These are phyloP conservation scores for Ia io DNA, from an alignment of 2,113 vertebrate species.

Conservation along the genomic window DNA sequence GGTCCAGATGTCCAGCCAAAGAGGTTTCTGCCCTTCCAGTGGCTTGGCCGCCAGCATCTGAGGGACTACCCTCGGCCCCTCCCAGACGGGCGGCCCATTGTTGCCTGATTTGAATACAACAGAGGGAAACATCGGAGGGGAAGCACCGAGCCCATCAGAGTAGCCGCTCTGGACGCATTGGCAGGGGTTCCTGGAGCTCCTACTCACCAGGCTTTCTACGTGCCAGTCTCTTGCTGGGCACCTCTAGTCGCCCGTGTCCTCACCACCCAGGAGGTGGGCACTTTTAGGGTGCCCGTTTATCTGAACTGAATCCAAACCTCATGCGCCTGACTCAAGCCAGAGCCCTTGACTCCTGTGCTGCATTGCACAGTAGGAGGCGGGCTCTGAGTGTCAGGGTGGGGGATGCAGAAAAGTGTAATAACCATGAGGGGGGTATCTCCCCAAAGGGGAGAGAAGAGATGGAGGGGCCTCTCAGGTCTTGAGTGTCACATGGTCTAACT, in stretches of 20 bases:
- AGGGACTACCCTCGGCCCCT: constrained; percentile 46
- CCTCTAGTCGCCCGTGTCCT: not conserved
- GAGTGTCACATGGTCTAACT: not conserved
- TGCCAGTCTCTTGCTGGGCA: not conserved
- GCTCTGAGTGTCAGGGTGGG: not conserved
- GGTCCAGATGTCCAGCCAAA: not conserved
- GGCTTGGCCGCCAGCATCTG: not conserved
- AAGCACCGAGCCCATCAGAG: not conserved
- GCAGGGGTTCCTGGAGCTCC: not conserved
- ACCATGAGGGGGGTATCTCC: not conserved
- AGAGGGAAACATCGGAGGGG: not conserved
- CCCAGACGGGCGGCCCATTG: constrained; percentile 52
- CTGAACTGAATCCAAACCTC: not conserved
- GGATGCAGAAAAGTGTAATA: no score
- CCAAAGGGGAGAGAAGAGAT: not conserved
- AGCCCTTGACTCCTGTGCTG: not conserved
- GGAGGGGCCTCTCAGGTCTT: not conserved
- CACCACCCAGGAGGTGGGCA: not conserved
- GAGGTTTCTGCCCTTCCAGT: not conserved
- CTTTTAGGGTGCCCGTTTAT: not conserved
- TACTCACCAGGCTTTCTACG: not conserved
- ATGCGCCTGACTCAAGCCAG: not conserved
- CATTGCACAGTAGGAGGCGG: not conserved
- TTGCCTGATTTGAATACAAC: constrained; percentile 33
- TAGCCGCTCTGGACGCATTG: not conserved